Evolutionary conservation across 2,888 invertebrate species (phyloP), one percentile per base, ranked within the genome.

Genomic region (Halictus quadricinctus): DNA sequence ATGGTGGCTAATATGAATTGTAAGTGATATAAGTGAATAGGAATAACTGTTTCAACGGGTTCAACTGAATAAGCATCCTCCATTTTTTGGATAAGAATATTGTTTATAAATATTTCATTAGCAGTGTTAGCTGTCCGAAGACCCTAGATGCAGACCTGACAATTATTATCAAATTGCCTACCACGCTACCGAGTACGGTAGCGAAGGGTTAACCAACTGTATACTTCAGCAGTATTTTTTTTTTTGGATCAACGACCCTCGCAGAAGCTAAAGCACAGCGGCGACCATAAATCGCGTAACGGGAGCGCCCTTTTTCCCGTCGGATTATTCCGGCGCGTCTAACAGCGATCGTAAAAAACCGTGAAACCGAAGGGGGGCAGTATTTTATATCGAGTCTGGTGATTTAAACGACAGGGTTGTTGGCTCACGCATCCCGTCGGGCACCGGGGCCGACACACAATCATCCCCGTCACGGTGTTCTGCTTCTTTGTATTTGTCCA

Each of bases 401-500:
- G 41, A 66, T 77, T 77, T 54, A 36, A 50, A 70, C 43, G 69
- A 12, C 66, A 41, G 41, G 69, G 36, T 41, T 25, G n/a, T 69
- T 13, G 66, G 15, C 21, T 12, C 66, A 8, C 66, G 66, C 36
- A 21, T 3, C 12, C 10, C 36, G 18, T 29, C 66, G 66, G 4
- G 41, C 66, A 21, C 18, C 29, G 64, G 29, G 29, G 12, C 64
- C 64, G 64, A 15, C 64, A 15, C 64, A 15, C 64, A 64, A 64
- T 64, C 64, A 64, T 64, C 64, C 64, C 64, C 64, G 64, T 64
- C 29, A 64, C 7, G 29, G 64, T 64, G 18, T 25, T 70, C 43
- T 43, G 54, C 54, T 41, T 25, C 69, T 36, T 41, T 43, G 25
- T 77, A 41, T 77, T 54, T 54, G 70, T 18, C 29, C 43, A 41